Conservation (phyloP, 1,140 invertebrate genomes). For the Drosophila kanapiae region DNA sequence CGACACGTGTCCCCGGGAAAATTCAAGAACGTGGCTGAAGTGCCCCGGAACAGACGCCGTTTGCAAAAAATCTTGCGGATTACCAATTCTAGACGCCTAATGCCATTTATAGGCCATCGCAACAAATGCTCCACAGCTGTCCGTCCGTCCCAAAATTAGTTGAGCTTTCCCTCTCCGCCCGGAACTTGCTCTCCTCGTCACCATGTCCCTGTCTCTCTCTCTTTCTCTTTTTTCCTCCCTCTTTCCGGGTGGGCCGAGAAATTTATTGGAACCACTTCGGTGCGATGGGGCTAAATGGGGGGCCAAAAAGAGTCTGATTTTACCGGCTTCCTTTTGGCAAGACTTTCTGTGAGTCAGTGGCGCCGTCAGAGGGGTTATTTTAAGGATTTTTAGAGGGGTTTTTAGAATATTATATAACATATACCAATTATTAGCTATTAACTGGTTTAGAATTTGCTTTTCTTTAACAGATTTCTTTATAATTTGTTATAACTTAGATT, state of each 20-base stretch:
- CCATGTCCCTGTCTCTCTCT: neutral
- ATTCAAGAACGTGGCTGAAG: conserved; percentile 9
- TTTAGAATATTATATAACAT: no score
- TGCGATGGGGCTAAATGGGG: conserved; percentile 3
- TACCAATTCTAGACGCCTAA: conserved; percentile 84
- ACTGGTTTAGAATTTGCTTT: neutral
- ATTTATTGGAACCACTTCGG: conserved; percentile 72
- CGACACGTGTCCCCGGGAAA: conserved; percentile 61
- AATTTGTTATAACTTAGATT: neutral
- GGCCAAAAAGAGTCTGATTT: conserved; percentile 53
- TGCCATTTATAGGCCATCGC: conserved; percentile 82
- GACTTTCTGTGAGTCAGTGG: conserved; percentile 18
- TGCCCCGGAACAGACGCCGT: conserved; percentile 42
- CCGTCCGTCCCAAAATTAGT: conserved; percentile 65
- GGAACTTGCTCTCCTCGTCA: neutral
- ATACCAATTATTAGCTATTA: neutral
- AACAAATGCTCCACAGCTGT: conserved; percentile 78
- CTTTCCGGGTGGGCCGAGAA: conserved; percentile 46
- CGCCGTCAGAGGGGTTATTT: neutral
- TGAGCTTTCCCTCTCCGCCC: conserved; percentile 47
- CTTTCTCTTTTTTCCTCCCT: neutral
- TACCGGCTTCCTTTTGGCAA: conserved; percentile 44
- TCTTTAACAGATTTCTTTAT: neutral
- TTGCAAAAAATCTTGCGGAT: conserved; percentile 80
- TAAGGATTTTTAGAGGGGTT: neutral